phyloP scores from a whole-genome alignment of 2,113 vertebrate species.

The Etheostoma spectabile region DNA sequence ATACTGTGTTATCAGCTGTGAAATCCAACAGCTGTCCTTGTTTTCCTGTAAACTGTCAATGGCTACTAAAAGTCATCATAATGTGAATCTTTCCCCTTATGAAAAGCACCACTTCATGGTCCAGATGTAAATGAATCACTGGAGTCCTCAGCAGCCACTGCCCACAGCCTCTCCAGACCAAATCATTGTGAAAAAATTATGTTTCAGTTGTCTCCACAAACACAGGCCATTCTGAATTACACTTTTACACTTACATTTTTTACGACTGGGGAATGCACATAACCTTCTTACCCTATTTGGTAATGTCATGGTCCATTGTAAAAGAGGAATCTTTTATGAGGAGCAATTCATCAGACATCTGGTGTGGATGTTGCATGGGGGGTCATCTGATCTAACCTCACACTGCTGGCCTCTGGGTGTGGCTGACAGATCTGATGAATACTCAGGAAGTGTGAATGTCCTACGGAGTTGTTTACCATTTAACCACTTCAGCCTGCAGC shows the following conservation, averaged over 20 bases:
- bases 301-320: constrained; percentile 66
- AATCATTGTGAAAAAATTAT: constrained; percentile 26
- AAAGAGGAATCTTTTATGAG: constrained; percentile 76
- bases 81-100: constrained; percentile 1
- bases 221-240: constrained; percentile 61
- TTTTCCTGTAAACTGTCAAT: too few relatives aligned
- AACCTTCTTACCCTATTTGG: too few relatives aligned
- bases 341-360: constrained; percentile 77
- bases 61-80: constrained; percentile 20
- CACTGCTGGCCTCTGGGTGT: constrained; percentile 38
- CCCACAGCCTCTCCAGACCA: too few relatives aligned
- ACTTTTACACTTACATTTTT: too few relatives aligned
- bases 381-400: constrained; percentile 59
- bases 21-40: constrained; percentile 43
- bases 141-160: constrained; percentile 1
- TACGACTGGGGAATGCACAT: too few relatives aligned
- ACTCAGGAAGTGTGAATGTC: constrained; percentile 55
- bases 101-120: constrained; percentile 32
- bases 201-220: constrained; percentile 21
- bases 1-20: constrained; percentile 16
- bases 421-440: constrained; percentile 59
- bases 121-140: constrained; percentile 26
- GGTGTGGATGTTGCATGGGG: constrained; percentile 64
- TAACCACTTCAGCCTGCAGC: constrained; percentile 4
- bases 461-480: constrained; percentile 26